Evolutionary conservation across 1,140 invertebrate species (phyloP), one percentile per base, ranked within the genome.

Genomic region (Euborellia annulipes): DNA sequence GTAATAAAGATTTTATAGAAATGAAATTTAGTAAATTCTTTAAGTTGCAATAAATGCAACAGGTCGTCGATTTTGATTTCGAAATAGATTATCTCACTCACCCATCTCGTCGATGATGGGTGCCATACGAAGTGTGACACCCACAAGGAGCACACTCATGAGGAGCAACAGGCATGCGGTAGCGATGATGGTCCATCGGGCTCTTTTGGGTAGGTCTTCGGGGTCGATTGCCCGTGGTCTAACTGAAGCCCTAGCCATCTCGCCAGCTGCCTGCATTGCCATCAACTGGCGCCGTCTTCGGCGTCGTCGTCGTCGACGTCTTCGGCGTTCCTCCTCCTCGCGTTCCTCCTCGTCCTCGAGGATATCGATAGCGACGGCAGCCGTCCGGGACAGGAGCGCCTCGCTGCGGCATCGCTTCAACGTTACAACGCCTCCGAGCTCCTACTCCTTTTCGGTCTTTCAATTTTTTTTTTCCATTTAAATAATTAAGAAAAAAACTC

Each of bases 61-160:
- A n/a, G n/a, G n/a, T n/a, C n/a, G n/a, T n/a, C n/a, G n/a, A n/a
- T n/a, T n/a, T n/a, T n/a, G n/a, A n/a, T n/a, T n/a, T n/a, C n/a
- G n/a, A n/a, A n/a, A n/a, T n/a, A n/a, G n/a, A n/a, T n/a, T n/a
- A n/a, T n/a, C n/a, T n/a, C n/a, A 76, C 82, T 82, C 62, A 91
- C 86, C 86, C 78, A 91, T 86, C 57, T 90, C 85, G 58, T 91
- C 87, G 52, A 91, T 91, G 41, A 91, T 77, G 1, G 87, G 87
- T 2, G 86, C 86, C 82, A 91, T 87, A 27, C 85, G 65, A 2
- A 91, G 66, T 0, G 86, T 91, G 32, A 89, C 77, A 2, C 85
- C 86, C n/a, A 91, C 85, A 16, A 90, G 66, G 43, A 90, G 67
- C 49, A 91, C 72, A 57, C 85, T 88, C 68, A 89, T 83, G 49